These are phyloP conservation scores for Dasypus novemcinctus DNA, from an alignment of 2,113 vertebrate genomes.

Conservation along the genomic window DNA sequence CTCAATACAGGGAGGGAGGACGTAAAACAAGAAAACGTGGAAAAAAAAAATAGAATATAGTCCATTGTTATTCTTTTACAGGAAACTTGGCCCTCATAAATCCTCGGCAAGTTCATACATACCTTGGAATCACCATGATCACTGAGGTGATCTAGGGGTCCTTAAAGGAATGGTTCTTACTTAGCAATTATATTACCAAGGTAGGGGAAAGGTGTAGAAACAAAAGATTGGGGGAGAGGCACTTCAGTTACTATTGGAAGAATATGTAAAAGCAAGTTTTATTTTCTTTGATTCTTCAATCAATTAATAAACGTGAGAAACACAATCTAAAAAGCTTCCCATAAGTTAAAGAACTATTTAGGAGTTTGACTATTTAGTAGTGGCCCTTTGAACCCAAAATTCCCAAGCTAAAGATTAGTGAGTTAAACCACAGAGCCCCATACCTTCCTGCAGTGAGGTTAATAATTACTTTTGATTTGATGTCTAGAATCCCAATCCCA, in stretches of 20 bases:
- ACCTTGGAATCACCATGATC: not conserved
- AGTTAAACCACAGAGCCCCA: conserved; percentile 43
- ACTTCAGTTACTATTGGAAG: not conserved
- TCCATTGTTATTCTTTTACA: not conserved
- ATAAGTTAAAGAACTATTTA: conserved; percentile 16
- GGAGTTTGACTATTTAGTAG: conserved; percentile 9
- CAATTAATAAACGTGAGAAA: not conserved
- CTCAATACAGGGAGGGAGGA: not conserved
- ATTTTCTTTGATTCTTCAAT: not conserved
- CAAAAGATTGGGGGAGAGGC: not conserved
- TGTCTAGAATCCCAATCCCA: conserved; percentile 65
- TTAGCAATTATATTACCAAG: not conserved
- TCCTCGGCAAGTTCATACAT: not conserved
- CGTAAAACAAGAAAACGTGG: not conserved
- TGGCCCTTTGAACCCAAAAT: conserved; percentile 41
- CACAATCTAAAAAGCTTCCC: not conserved
- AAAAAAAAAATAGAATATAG: not conserved
- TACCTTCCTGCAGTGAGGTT: conserved; percentile 30
- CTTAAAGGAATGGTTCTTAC: not conserved
- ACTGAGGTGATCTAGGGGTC: not conserved
- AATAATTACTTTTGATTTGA: conserved; percentile 61
- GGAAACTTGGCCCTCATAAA: not conserved
- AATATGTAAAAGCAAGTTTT: not conserved
- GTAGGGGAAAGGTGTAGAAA: not conserved
- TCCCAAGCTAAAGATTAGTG: conserved; percentile 54